These are phyloP conservation scores for Odontomachus brunneus DNA, from an alignment of 1,140 invertebrate species.

Conservation along the genomic window DNA sequence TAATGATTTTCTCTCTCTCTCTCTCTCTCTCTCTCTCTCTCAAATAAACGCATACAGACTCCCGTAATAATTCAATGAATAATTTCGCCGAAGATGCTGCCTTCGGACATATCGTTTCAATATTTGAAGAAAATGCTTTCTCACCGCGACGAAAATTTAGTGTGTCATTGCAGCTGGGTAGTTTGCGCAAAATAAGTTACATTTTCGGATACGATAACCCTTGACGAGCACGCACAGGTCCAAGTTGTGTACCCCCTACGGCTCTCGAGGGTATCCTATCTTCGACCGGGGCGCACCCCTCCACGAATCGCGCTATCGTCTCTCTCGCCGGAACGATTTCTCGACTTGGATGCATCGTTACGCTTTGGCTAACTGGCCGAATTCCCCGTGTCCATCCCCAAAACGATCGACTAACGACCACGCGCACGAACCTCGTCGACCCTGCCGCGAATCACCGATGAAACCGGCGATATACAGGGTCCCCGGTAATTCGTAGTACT, in stretches of 20 bases:
- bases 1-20: too few relatives aligned
- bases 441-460: constrained; percentile 69
- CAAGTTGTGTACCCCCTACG: constrained; percentile 65
- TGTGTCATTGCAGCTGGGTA: constrained; percentile 1
- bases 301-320: constrained; percentile 70
- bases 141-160: not conserved
- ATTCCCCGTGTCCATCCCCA: constrained; percentile 75
- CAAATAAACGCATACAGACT: not conserved
- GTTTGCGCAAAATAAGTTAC: constrained; percentile 61
- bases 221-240: constrained; percentile 52
- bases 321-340: constrained; percentile 73
- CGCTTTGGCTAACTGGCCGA: constrained; percentile 79
- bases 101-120: not conserved
- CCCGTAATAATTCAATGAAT: too few relatives aligned
- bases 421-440: constrained; percentile 71
- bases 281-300: constrained; percentile 61
- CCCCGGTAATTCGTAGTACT: constrained; percentile 68
- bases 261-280: constrained; percentile 78
- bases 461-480: constrained; percentile 67
- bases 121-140: not conserved
- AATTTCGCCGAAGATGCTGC: too few relatives aligned
- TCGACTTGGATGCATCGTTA: constrained; percentile 79
- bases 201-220: constrained; percentile 63
- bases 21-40: too few relatives aligned
- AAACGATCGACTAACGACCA: constrained; percentile 79